These are phyloP conservation scores for Himalopsyche anomala DNA, from an alignment of 2,888 invertebrate species.

Conservation along the genomic window DNA sequence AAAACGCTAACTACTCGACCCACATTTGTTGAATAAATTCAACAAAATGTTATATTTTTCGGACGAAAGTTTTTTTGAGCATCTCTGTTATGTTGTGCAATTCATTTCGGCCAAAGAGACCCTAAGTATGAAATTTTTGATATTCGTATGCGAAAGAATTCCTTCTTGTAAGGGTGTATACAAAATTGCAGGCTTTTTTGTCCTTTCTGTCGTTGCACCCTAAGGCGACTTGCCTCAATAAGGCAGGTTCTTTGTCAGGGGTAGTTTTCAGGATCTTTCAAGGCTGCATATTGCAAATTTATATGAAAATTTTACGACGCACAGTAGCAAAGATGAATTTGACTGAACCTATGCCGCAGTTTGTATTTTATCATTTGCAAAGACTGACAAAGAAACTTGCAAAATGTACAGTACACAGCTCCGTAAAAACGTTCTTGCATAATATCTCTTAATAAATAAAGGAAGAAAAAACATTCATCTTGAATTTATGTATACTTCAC, in stretches of 20 bases:
- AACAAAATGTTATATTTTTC: no score
- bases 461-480: not conserved
- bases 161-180: conserved; percentile 31
- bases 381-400: not conserved
- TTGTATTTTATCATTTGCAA: conserved; percentile 19
- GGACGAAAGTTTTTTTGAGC: not conserved
- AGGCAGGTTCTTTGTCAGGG: conserved; percentile 14
- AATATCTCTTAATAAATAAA: not conserved
- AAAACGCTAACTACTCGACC: no score
- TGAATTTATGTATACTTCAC: no score
- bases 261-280: not conserved
- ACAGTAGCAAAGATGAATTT: conserved; percentile 27
- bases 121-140: conserved; percentile 18
- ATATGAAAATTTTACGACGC: conserved; percentile 42
- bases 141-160: conserved; percentile 38
- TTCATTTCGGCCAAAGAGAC: not conserved
- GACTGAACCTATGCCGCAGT: not conserved
- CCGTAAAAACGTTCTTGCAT: not conserved
- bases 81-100: not conserved
- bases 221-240: conserved; percentile 32
- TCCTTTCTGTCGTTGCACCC: conserved; percentile 29
- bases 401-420: not conserved
- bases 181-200: conserved; percentile 38
- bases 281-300: conserved; percentile 42
- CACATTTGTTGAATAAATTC: no score